A percentile compares a stretch with the other conserved stretches of the same genome.
These are phyloP conservation scores for Montipora efflorescens DNA, from an alignment of 64 coral and sea anemone species.

Conservation along the genomic window DNA sequence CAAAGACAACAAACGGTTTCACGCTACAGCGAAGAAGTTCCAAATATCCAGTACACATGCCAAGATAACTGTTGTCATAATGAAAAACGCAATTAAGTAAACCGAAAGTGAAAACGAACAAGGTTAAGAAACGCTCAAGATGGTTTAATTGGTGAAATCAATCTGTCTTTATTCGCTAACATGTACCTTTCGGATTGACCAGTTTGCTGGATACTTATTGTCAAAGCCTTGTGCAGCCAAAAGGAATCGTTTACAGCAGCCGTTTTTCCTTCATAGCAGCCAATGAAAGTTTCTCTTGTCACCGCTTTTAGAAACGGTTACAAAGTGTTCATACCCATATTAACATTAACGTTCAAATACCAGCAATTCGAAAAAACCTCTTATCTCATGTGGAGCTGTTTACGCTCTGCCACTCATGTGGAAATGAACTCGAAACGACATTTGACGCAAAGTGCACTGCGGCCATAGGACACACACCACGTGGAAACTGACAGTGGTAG, in stretches of 20 bases:
- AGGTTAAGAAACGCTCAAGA: background rate
- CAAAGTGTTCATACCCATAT: conserved; percentile 48
- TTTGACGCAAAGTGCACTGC: too few species aligned
- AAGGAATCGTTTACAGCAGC: conserved; percentile 58
- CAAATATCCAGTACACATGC: too few species aligned
- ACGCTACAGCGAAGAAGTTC: too few species aligned
- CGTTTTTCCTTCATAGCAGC: conserved; percentile 26
- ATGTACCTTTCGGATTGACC: conserved; percentile 43
- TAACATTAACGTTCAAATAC: too few species aligned
- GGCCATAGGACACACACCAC: too few species aligned
- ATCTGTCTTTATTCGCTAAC: background rate
- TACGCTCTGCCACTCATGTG: too few species aligned
- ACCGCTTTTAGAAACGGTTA: conserved; percentile 49
- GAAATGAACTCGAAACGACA: too few species aligned
- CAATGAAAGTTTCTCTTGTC: conserved; percentile 21
- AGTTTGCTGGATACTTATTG: conserved; percentile 15
- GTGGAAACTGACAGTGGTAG: too few species aligned
- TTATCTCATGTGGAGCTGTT: too few species aligned
- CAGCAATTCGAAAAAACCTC: too few species aligned
- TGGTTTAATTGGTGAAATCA: background rate
- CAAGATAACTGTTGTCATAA: too few species aligned
- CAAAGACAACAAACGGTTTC: too few species aligned
- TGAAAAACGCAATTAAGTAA: background rate
- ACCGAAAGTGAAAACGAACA: background rate
- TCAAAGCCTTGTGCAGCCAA: conserved; percentile 55